phyloP scores from a whole-genome alignment of 2,113 vertebrate genomes.

The Forbesichthys papilliferus region DNA sequence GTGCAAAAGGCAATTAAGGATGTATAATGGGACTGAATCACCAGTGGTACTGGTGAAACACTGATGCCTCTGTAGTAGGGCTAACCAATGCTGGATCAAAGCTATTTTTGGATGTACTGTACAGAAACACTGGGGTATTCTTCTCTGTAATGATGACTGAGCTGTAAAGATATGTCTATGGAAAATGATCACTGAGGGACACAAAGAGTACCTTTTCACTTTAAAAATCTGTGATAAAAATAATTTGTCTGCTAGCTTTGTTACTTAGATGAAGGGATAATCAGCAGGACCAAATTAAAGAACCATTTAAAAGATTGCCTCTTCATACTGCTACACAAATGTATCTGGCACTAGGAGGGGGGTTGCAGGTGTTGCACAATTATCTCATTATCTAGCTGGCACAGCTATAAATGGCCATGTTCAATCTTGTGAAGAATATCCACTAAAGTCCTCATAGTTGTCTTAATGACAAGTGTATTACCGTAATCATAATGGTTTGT shows the following conservation, averaged over 20 bases:
- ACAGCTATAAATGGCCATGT: background rate
- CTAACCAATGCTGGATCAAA: constrained; percentile 37
- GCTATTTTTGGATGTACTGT: constrained; percentile 19
- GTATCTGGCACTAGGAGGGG: background rate
- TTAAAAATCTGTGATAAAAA: background rate
- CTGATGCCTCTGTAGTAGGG: constrained; percentile 55
- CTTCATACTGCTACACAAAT: background rate
- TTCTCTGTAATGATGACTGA: constrained; percentile 16
- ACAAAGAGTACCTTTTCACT: background rate
- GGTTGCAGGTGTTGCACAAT: background rate
- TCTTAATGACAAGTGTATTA: background rate
- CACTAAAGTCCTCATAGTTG: background rate
- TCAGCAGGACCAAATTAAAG: background rate
- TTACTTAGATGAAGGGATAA: background rate
- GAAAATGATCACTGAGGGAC: background rate
- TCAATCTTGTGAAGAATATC: too few species aligned
- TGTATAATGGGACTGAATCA: constrained; percentile 57
- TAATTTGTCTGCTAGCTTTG: background rate
- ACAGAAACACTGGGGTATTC: constrained; percentile 6
- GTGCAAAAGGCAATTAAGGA: constrained; percentile 62
- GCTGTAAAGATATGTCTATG: background rate
- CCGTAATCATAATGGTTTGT: constrained; percentile 18
- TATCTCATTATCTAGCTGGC: background rate
- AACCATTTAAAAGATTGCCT: background rate
- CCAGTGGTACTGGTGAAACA: constrained; percentile 29